Conservation (phyloP, 2,113 vertebrate genomes). For the Elephas maximus region DNA sequence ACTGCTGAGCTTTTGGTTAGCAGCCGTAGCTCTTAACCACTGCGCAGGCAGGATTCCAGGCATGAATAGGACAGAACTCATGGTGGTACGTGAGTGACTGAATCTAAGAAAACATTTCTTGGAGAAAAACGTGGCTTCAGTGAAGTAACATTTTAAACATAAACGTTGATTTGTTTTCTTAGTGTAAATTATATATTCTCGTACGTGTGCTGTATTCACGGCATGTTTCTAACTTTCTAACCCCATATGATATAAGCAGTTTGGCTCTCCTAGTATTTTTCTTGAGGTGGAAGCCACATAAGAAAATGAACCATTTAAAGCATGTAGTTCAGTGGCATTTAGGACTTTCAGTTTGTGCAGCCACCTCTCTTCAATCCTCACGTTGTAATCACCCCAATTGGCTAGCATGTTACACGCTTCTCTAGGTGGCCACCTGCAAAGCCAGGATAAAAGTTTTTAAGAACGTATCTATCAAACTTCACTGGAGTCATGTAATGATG, state of each 20-base stretch:
- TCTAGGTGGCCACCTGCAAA: not conserved
- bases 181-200: not conserved
- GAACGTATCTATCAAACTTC: not conserved
- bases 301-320: not conserved
- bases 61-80: not conserved
- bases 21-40: no score
- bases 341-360: not conserved
- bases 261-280: not conserved
- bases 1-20: no score
- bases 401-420: not conserved
- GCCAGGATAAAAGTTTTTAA: not conserved
- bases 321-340: no score
- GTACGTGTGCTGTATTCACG: not conserved
- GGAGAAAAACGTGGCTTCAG: not conserved
- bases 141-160: not conserved
- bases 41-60: no score
- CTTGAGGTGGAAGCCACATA: not conserved
- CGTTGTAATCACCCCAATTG: not conserved
- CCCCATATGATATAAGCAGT: not conserved
- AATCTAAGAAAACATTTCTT: not conserved
- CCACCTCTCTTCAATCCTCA: not conserved
- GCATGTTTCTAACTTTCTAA: not conserved
- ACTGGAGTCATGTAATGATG: not conserved
- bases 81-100: no score
- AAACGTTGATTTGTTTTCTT: not conserved